Conservation (phyloP, 1,140 invertebrate genomes). For the Ectropis grisescens region DNA sequence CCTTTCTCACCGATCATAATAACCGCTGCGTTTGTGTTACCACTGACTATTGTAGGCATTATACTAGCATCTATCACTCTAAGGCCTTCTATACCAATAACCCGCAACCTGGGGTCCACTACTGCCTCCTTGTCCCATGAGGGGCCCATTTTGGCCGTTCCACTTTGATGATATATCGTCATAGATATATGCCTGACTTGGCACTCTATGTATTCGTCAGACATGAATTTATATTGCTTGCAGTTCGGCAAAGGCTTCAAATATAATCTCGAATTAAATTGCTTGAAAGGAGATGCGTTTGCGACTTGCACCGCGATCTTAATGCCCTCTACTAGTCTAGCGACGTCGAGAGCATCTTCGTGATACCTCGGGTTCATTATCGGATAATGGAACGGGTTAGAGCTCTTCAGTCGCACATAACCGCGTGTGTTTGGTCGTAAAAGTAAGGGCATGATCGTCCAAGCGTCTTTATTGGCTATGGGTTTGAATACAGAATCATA, state of each 20-base stretch:
- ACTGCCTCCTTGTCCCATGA: conserved; percentile 81
- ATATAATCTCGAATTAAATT: conserved; percentile 84
- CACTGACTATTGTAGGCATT: conserved; percentile 84
- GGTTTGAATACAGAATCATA: conserved; percentile 85
- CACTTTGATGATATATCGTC: conserved; percentile 89
- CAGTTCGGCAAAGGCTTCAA: conserved; percentile 84
- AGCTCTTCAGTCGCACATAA: conserved; percentile 78
- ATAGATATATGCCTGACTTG: conserved; percentile 86
- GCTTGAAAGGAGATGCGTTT: conserved; percentile 82
- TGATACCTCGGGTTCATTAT: conserved; percentile 93
- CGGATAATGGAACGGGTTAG: conserved; percentile 88
- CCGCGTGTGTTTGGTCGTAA: conserved; percentile 86
- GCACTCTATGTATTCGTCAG: conserved; percentile 88
- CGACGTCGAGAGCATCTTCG: conserved; percentile 80
- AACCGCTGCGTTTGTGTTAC: conserved; percentile 72
- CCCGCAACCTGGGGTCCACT: conserved; percentile 83
- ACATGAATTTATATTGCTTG: conserved; percentile 77
- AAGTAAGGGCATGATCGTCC: conserved; percentile 87
- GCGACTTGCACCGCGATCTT: conserved; percentile 81
- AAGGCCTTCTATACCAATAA: conserved; percentile 82
- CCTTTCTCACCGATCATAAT: conserved; percentile 76
- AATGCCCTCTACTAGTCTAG: conserved; percentile 85
- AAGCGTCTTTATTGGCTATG: conserved; percentile 82
- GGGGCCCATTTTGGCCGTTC: conserved; percentile 89
- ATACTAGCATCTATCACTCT: conserved; percentile 91